Evolutionary conservation across 2,888 invertebrate species (phyloP), one percentile per base, ranked within the genome.

Genomic region (Allolobophora icterica): DNA sequence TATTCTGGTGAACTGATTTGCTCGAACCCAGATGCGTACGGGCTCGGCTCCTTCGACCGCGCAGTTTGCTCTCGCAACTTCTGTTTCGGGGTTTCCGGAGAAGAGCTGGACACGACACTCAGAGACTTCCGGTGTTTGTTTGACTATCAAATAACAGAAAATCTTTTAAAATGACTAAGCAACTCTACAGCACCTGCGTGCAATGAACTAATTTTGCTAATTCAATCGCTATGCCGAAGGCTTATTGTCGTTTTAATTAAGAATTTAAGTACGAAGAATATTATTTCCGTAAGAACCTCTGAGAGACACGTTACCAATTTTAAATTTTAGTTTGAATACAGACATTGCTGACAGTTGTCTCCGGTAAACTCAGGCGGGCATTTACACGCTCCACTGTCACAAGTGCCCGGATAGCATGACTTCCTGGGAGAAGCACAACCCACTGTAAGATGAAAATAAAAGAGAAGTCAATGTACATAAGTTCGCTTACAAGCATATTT

Each of bases 351-450:
- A 35, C 84, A 84, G 21, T 84, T 84, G 84, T 33, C 34, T 3
- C 84, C 84, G 84, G 33, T 5, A 35, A 84, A 84, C 19, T 33
- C 4, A 33, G 84, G 33, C 84, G 84, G 84, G 34, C 84, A 84
- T 19, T 33, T 33, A 17, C 84, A 84, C 15, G 6, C 17, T 3
- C n/a, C n/a, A n/a, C n/a, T n/a, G 17, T 35, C 84, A 84, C 84
- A 84, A 4, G 84, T 84, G 33, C 84, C 84, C 19, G 84, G 84
- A 84, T 84, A 84, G 33, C 84, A 84, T 19, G 84, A 84, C 84
- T 84, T 84, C 34, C 33, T 17, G 84, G 33, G 2, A 0, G n/a
- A n/a, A n/a, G 84, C 17, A 33, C 84, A 84, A 15, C 33, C 4
- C 21, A 19, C 84, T 84, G 84, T 33, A 84, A 33, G n/a, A 84